Evolutionary conservation across 2,113 vertebrate species (phyloP), one percentile per base, ranked within the genome.

Genomic region (Tychaedon coryphoeus): DNA sequence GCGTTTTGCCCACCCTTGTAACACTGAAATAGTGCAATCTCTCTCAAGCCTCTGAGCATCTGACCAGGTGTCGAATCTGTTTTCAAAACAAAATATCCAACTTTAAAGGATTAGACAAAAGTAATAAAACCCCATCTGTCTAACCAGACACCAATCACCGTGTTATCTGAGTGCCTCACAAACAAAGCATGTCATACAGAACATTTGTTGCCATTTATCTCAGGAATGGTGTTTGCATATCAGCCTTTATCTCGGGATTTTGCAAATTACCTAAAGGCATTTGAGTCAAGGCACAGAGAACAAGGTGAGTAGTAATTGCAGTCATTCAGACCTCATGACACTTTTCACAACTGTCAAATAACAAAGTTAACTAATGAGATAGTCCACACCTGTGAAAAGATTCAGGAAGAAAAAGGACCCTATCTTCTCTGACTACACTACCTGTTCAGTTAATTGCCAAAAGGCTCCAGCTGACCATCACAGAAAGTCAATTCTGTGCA

Each of bases 221-320:
- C 86, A 77, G 51, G 69, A 71, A 75, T 51, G 29, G 60, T 91
- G 64, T 89, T 92, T 90, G 84, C 56, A 43, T 90, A 78, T 90
- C 53, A 48, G 43, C 42, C 54, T 62, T 93, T 90, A 92, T 95
- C 82, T 92, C 3, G 1, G 50, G 81, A 76, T 96, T 92, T 91
- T 93, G 25, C 82, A 86, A 96, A 93, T 93, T 81, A 88, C 66
- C 47, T 80, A 36, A 81, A 92, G 84, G 57, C 47, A 73, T 87
- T 92, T 88, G 65, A 85, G 70, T 72, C 54, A 57, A 93, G 84
- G 66, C 50, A 77, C 34, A 64, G 40, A 90, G 36, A 81, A 81
- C 67, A 92, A 91, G 38, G 61, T 69, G 75, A 92, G 53, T 29
- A 65, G 57, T 74, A 84, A 86, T 61, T 43, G 53, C 82, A 60